phyloP scores from a whole-genome alignment of 2,888 invertebrate genomes.

The Drosophila fungiperda region DNA sequence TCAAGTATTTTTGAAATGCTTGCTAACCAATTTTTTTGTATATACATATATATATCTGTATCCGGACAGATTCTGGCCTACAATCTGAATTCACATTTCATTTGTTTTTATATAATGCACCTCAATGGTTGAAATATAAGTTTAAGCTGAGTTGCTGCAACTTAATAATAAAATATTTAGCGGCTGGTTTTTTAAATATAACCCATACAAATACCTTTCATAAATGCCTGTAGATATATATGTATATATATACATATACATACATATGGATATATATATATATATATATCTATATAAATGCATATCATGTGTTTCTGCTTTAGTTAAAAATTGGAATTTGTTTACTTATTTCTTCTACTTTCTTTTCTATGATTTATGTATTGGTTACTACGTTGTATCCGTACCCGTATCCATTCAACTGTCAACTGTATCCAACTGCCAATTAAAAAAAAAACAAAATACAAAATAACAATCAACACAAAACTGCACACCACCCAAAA shows the following conservation, averaged over 20 bases:
- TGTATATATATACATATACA: not conserved
- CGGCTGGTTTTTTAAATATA: not conserved
- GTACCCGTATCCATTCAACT: slow-evolving; percentile 60
- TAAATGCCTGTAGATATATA: not conserved
- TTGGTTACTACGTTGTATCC: slow-evolving; percentile 74
- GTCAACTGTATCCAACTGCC: slow-evolving; percentile 62
- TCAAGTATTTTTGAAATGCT: not conserved
- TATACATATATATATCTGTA: not conserved
- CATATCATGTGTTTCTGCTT: slow-evolving; percentile 62
- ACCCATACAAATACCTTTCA: slow-evolving; percentile 11
- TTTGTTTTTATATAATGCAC: not conserved
- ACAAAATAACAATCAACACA: slow-evolving; percentile 41
- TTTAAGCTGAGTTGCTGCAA: not conserved
- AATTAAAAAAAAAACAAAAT: slow-evolving; percentile 36
- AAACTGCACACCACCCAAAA: slow-evolving; percentile 39
- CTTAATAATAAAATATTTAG: not conserved
- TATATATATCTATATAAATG: slow-evolving; percentile 7
- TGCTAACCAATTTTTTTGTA: not conserved
- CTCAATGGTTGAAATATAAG: not conserved
- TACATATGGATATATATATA: slow-evolving; percentile 8
- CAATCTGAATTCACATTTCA: not conserved
- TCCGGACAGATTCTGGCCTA: not conserved
- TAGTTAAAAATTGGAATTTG: slow-evolving; percentile 71
- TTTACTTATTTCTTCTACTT: slow-evolving; percentile 82
- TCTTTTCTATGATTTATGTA: slow-evolving; percentile 81